phyloP scores from a whole-genome alignment of 2,888 invertebrate species.

The Melanostoma mellinum region DNA sequence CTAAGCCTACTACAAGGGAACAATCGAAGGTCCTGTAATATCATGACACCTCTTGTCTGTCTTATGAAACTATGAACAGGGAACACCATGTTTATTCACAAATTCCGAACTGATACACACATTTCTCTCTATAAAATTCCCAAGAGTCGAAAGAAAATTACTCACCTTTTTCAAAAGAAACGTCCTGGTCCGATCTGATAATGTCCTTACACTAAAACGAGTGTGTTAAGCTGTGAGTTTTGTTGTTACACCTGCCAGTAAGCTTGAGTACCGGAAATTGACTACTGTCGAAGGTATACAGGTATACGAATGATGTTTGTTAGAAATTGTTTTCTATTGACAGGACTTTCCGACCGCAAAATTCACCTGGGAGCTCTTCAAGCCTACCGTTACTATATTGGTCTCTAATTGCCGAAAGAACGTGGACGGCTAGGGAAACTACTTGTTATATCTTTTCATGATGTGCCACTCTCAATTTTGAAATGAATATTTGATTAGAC shows the following conservation, averaged over 20 bases:
- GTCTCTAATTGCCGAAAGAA: conserved; percentile 31
- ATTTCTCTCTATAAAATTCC: conserved; percentile 16
- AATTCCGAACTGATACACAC: conserved; percentile 33
- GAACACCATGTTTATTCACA: conserved; percentile 34
- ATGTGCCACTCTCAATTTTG: conserved; percentile 63
- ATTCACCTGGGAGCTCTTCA: conserved; percentile 1
- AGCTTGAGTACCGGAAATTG: conserved; percentile 17
- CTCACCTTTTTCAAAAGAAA: conserved; percentile 39
- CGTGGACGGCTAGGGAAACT: conserved; percentile 13
- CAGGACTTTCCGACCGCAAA: conserved; percentile 21
- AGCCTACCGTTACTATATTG: background rate
- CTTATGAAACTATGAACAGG: conserved; percentile 19
- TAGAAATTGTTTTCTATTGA: conserved; percentile 41
- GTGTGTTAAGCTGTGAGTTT: background rate
- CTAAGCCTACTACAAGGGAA: conserved; percentile 15
- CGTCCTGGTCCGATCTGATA: conserved; percentile 46
- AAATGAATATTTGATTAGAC: conserved; percentile 64
- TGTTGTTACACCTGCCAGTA: background rate
- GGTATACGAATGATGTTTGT: conserved; percentile 33
- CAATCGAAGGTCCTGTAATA: background rate
- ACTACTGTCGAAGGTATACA: conserved; percentile 21
- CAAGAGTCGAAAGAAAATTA: conserved; percentile 27
- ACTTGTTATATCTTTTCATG: conserved; percentile 42
- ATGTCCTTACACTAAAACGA: conserved; percentile 15
- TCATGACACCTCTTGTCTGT: conserved; percentile 8